Evolutionary conservation across 2,113 vertebrate species (phyloP), one percentile per base, ranked within the genome.

Genomic region (Vicugna pacos): DNA sequence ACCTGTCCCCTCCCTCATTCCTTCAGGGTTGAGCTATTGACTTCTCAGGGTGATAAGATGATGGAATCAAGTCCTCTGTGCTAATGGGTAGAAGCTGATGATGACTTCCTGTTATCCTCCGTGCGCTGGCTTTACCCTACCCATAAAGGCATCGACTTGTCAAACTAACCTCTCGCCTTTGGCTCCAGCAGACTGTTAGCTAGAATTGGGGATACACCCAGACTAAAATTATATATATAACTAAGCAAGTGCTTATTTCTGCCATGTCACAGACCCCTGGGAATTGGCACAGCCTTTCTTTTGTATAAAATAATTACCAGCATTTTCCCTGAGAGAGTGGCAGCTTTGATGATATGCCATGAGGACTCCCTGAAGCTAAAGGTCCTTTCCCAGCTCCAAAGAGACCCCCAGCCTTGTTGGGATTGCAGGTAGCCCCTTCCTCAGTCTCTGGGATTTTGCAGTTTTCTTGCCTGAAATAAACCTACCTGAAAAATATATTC

Each of bases 401-500:
- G 91, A 88, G 65, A 50, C 26, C 28, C 17, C 48, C 20, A 9
- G 38, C 52, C 56, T 54, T 30, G 38, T 32, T 19, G 3, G 76
- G 22, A 50, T 6, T 54, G 28, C 17, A 91, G 84, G 73, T 19
- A 42, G 38, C 72, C 65, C 35, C 13, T 67, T 67, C 69, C 38
- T 22, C 0, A 1, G 16, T 58, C 11, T 42, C 64, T 92, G 42
- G 58, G 26, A 35, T 76, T 88, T 35, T 46, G 28, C 48, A 20
- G 7, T 86, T 62, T 69, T 62, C 76, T 94, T 50, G 3, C 69
- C 88, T 64, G 77, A 91, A 82, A 60, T 89, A 95, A 97, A 76
- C 64, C 65, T 60, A 38, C 82, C 76, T 83, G 67, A 96, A 95
- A 77, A 88, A 67, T 60, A 12, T 92, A 86, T 91, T 97, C 82